These are phyloP conservation scores for Orgyia antiqua DNA, from an alignment of 2,888 invertebrate genomes.

Conservation along the genomic window DNA sequence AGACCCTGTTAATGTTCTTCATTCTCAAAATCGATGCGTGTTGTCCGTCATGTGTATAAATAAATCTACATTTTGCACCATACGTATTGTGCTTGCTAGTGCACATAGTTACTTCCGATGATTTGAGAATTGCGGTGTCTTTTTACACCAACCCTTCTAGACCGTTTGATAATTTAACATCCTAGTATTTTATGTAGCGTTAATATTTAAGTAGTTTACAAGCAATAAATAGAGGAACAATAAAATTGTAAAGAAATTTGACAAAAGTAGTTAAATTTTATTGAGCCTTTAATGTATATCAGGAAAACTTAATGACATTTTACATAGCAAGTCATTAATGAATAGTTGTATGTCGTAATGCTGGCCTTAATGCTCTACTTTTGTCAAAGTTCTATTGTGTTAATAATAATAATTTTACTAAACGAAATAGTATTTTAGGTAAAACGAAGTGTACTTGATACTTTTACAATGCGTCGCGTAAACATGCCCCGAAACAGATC, in stretches of 20 bases:
- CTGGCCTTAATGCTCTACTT: slow-evolving; percentile 43
- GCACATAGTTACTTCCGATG: too few relatives aligned
- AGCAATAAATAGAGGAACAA: slow-evolving; percentile 68
- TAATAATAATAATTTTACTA: slow-evolving; percentile 34
- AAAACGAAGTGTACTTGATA: slow-evolving; percentile 46
- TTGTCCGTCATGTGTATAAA: too few relatives aligned
- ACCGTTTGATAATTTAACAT: slow-evolving; percentile 31
- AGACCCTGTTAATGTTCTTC: too few relatives aligned
- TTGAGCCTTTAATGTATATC: slow-evolving; percentile 20
- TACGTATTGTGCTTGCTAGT: too few relatives aligned
- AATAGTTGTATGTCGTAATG: slow-evolving; percentile 35
- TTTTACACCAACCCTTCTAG: slow-evolving; percentile 28
- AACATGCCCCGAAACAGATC: slow-evolving; percentile 6
- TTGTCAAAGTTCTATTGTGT: slow-evolving; percentile 55
- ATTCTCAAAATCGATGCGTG: too few relatives aligned
- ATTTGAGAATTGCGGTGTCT: slow-evolving; percentile 17
- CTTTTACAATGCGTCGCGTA: slow-evolving; percentile 31
- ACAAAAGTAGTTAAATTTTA: slow-evolving; percentile 46
- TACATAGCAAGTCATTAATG: slow-evolving; percentile 30
- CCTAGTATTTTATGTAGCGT: slow-evolving; percentile 36
- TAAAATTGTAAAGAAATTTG: slow-evolving; percentile 57
- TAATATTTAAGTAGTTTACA: slow-evolving; percentile 60
- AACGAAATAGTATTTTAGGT: slow-evolving; percentile 39
- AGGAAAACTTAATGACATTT: slow-evolving; percentile 23
- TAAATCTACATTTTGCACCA: too few relatives aligned